These are phyloP conservation scores for Pelobates fuscus DNA, from an alignment of 2,113 vertebrate genomes.

Conservation along the genomic window DNA sequence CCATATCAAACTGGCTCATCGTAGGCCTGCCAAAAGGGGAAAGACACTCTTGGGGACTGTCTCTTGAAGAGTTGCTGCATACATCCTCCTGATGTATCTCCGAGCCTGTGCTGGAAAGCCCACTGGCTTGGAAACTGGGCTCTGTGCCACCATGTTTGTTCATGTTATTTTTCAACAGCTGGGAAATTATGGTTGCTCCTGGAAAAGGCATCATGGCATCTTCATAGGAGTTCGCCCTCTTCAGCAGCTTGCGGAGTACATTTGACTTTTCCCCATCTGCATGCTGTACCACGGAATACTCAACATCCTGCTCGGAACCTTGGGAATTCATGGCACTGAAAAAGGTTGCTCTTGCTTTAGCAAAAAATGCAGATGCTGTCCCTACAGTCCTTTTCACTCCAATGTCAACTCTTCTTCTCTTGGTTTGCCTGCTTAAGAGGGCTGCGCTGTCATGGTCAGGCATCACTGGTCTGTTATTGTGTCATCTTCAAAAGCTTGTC, in stretches of 20 bases:
- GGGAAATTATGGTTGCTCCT: conserved; percentile 97
- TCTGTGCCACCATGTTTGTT: conserved; percentile 95
- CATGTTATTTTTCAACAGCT: conserved; percentile 97
- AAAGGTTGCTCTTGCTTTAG: conserved; percentile 86
- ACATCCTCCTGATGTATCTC: conserved; percentile 96
- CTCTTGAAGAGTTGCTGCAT: conserved; percentile 96
- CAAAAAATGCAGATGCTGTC: conserved; percentile 86
- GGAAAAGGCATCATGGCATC: conserved; percentile 96
- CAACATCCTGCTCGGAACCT: conserved; percentile 89
- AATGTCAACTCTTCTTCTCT: conserved; percentile 98
- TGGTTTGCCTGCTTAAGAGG: conserved; percentile 98
- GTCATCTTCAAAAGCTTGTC: conserved; percentile 95
- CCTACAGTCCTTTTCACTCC: conserved; percentile 99
- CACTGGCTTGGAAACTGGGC: conserved; percentile 94
- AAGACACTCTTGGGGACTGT: conserved; percentile 95
- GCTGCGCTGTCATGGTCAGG: conserved; percentile 99
- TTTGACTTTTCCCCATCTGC: conserved; percentile 96
- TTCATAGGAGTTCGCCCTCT: conserved; percentile 98
- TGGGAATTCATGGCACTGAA: conserved; percentile 98
- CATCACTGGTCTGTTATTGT: conserved; percentile 98
- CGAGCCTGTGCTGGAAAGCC: conserved; percentile 94
- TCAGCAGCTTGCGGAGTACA: conserved; percentile 96
- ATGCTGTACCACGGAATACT: conserved; percentile 92
- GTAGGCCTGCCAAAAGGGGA: conserved; percentile 90
- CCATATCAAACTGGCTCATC: conserved; percentile 92